These are phyloP conservation scores for Enteromius argenteus DNA, from an alignment of 2,797 vertebrate species.

Conservation along the genomic window DNA sequence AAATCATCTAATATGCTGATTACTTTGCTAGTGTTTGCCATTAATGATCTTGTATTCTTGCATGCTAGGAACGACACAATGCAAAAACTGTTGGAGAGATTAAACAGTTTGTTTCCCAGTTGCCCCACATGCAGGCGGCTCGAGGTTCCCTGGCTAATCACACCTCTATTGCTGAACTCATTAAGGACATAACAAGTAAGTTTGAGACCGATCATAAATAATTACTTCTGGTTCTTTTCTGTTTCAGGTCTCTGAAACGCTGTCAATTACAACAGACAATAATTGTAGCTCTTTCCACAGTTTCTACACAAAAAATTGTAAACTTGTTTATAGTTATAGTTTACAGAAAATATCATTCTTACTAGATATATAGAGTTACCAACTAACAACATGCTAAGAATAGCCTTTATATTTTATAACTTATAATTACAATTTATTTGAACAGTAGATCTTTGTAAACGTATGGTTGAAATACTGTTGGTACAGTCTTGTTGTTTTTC, in stretches of 20 bases:
- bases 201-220: constrained; percentile 47
- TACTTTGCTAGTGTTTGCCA: not conserved
- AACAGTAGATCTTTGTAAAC: not conserved
- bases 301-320: not conserved
- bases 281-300: not conserved
- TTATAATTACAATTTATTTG: not conserved
- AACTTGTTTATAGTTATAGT: not conserved
- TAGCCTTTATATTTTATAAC: not conserved
- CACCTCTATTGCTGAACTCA: constrained; percentile 95
- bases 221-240: not conserved
- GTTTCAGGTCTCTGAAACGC: not conserved
- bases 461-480: not conserved
- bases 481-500: not conserved
- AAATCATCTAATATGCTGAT: not conserved
- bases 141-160: constrained; percentile 96
- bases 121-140: constrained; percentile 98
- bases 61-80: constrained; percentile 89
- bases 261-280: not conserved
- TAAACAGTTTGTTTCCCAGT: constrained; percentile 97
- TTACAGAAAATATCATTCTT: not conserved
- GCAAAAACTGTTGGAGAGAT: constrained; percentile 98
- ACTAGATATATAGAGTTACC: not conserved
- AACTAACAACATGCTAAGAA: not conserved
- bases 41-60: constrained; percentile 65
- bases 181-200: constrained; percentile 97